Evolutionary conservation across 2,113 vertebrate species (phyloP).

Genomic region (Sinocyclocheilus grahami): DNA sequence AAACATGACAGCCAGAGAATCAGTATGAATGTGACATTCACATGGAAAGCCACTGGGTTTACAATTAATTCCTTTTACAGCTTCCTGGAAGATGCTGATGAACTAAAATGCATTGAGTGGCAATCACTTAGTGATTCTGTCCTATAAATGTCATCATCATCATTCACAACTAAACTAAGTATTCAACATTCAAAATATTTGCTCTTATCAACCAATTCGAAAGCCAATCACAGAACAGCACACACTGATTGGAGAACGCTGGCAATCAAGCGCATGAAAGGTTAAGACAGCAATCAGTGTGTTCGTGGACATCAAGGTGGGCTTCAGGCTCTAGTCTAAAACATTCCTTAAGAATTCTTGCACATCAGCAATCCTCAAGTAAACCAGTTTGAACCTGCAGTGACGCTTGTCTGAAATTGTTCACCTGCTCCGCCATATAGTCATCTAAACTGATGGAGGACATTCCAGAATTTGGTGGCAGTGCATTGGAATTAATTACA

Average conservation of each 20-base stretch:
- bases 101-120: neutral
- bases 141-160: neutral
- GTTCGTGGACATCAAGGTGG: neutral
- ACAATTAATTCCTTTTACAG: no score
- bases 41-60: neutral
- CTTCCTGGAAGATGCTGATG: neutral
- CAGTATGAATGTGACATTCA: neutral
- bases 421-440: slow-evolving; percentile 41
- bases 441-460: slow-evolving; percentile 22
- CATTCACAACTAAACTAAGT: neutral
- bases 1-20: neutral
- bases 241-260: neutral
- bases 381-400: slow-evolving; percentile 75
- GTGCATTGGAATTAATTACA: slow-evolving; percentile 8
- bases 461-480: slow-evolving; percentile 33
- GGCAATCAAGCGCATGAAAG: neutral
- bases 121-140: neutral
- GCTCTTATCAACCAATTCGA: neutral
- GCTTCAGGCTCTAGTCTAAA: slow-evolving; percentile 22
- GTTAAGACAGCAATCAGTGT: slow-evolving; percentile 2
- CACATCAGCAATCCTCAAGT: slow-evolving; percentile 54
- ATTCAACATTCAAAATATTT: neutral
- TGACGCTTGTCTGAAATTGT: slow-evolving; percentile 58
- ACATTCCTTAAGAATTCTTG: slow-evolving; percentile 62
- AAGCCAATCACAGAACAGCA: neutral